Base-by-base conservation (phyloP, 2,888 invertebrate genomes). In the Atethmia centrago region DNA sequence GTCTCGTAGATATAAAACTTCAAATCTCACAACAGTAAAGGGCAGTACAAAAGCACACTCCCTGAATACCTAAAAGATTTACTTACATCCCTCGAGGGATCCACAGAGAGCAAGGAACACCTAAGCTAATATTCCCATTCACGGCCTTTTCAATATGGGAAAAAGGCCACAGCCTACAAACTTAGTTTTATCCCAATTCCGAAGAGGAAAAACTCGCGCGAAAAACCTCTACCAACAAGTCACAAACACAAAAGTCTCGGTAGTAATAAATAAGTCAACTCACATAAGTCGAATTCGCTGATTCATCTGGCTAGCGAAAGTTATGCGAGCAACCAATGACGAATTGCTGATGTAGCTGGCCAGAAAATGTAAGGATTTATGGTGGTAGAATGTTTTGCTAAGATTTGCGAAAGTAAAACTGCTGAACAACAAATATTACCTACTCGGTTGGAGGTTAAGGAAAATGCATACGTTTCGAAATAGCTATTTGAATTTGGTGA, bases 241-340 rank as follows among this genome's bases (percentile, higher is more conserved):
- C n/a, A n/a, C n/a, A n/a, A n/a, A n/a, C n/a, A n/a, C n/a, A n/a
- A n/a, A 82, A 82, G 56, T 72, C 77, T 77, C 67, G 65, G 58
- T 51, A 67, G 81, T 72, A 82, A 85, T 88, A 88, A 87, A 86
- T 88, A 89, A 91, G 90, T 89, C 85, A 88, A 88, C 87, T 88
- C 84, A 82, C 88, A 93, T 94, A 94, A 94, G 94, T 93, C 88
- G 82, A 82, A 90, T 89, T 87, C 88, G 92, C 91, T 92, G 91
- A 93, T 90, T 93, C 92, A 90, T 90, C 90, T 90, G 84, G 82
- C 82, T 77, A 63, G 79, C 85, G 88, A 92, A 93, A 93, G 91
- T 93, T 93, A 94, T 91, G 92, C 88, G 82, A 80, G 81, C 61
- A 81, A 79, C 83, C 86, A 87, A 90, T 93, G 93, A 94, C 90